phyloP scores from a whole-genome alignment of 2,797 vertebrate species.

The Emys orbicularis region DNA sequence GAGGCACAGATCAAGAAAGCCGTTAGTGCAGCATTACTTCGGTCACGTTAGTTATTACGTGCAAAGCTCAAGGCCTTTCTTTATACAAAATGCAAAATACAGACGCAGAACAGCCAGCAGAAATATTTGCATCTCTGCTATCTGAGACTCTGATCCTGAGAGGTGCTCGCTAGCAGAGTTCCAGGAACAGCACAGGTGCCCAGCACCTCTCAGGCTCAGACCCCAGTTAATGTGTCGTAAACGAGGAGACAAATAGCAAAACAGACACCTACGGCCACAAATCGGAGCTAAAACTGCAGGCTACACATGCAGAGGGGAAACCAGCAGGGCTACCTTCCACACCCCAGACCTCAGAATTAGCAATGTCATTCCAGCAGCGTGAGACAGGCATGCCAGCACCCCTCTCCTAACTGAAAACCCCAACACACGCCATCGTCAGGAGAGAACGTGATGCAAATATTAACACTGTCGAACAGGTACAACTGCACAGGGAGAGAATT shows the following conservation, averaged over 20 bases:
- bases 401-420: background rate
- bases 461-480: background rate
- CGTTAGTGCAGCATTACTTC: background rate
- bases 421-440: background rate
- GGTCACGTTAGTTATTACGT: background rate
- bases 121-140: background rate
- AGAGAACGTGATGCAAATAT: background rate
- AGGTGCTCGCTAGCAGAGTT: background rate
- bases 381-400: background rate
- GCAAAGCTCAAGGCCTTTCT: background rate
- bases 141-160: background rate
- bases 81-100: background rate
- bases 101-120: background rate
- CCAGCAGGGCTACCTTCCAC: slow-evolving; percentile 25
- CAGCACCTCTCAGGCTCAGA: background rate
- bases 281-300: slow-evolving; percentile 53
- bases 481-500: background rate
- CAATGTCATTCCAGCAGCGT: background rate
- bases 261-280: slow-evolving; percentile 43
- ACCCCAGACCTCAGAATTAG: background rate
- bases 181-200: too few species aligned
- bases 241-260: background rate
- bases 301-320: slow-evolving; percentile 15
- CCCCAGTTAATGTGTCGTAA: background rate
- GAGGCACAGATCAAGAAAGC: background rate